Evolutionary conservation across 92 coral and sea anemone species (phyloP), one percentile per base, ranked within the genome.

Genomic region (Epizoanthus stellaris): DNA sequence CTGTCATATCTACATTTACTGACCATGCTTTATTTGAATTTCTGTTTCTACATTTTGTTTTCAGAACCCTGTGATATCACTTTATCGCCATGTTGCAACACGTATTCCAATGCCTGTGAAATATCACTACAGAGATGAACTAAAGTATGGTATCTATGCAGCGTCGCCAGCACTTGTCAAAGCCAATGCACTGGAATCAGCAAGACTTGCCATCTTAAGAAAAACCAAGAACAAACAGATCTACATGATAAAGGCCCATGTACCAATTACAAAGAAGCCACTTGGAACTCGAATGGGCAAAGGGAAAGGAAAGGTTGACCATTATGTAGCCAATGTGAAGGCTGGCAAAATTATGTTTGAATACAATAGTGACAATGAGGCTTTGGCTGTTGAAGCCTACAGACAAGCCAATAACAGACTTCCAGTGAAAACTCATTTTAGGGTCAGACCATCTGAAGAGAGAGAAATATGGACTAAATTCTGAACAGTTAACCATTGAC

Each of bases 271-370:
- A 30, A 94, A 95, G 73, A 96, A 96, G 76, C 93, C 99, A 23
- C 90, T 94, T n/a, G 99, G 99, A 40, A 94, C 90, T 65, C 93
- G 96, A 11, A 96, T 96, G 99, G 99, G 99, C 7, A 96, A 96
- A 88, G 99, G 99, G 40, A 93, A 96, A 86, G 99, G 99, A 57
- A 96, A 96, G 79, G 82, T 96, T 20, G 97, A 94, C 68, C 99
- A 96, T 85, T 85, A 87, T 62, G 97, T 94, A 49, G 99, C 99
- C 2, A 94, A 92, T 80, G 95, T 96, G 20, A 96, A 92, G 73
- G 93, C 95, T 23, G 99, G 99, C 17, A 95, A 96, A 73, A 89
- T 96, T 34, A 39, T 96, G 25, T 96, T 96, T 89, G 98, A 96
- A 72, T 96, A 90, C 67, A 93, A 94, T 82, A 89, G 99, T 94